These are phyloP conservation scores for Nothoprocta pentlandii DNA, from an alignment of 2,113 vertebrate species.

Conservation along the genomic window DNA sequence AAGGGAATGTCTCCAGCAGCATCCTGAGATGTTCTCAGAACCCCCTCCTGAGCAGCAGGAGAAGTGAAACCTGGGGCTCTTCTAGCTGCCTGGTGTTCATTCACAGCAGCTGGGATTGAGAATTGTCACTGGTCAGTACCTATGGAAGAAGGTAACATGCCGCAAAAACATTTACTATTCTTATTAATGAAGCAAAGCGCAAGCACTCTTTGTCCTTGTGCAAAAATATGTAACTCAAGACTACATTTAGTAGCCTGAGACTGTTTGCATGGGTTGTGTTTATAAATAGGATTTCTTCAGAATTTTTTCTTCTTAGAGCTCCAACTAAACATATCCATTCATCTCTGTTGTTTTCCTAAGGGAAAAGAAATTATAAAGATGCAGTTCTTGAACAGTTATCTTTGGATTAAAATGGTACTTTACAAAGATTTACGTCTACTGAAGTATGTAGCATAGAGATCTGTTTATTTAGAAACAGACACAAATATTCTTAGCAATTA, in stretches of 20 bases:
- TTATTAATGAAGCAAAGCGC: not conserved
- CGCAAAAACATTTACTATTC: not conserved
- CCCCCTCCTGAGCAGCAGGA: no score
- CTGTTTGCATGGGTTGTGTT: not conserved
- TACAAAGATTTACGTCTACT: not conserved
- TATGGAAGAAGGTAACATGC: not conserved
- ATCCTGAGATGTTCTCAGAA: no score
- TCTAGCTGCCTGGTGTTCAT: not conserved
- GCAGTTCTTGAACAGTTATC: not conserved
- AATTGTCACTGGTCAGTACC: not conserved
- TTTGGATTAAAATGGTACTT: not conserved
- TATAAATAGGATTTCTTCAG: not conserved
- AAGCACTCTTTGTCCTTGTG: not conserved
- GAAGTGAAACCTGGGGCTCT: not conserved
- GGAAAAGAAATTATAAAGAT: not conserved
- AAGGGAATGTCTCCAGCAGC: not conserved
- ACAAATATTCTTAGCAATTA: not conserved
- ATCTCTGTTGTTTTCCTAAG: not conserved
- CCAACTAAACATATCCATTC: not conserved
- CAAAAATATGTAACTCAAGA: not conserved
- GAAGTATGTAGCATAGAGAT: not conserved
- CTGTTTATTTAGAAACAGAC: not conserved
- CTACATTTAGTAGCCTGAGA: not conserved
- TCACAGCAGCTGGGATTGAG: not conserved
- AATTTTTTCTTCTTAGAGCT: not conserved